Evolutionary conservation across 2,888 invertebrate genomes (phyloP).

Genomic region (Lucinisca nassula): DNA sequence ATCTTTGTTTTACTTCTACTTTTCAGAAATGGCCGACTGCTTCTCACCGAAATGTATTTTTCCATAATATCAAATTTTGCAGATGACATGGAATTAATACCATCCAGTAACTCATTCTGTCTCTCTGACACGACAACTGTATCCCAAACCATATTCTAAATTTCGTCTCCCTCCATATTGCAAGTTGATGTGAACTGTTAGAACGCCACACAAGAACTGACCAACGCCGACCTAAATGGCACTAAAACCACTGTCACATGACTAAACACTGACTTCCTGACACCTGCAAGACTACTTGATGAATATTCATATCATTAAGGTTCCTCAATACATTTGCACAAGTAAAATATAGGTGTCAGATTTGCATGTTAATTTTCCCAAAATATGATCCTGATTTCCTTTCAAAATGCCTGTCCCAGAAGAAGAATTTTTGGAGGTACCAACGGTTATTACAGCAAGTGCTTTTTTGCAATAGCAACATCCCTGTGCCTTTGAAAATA

Average conservation of each 20-base stretch:
- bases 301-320: neutral
- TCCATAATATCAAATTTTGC: neutral
- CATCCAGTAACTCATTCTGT: neutral
- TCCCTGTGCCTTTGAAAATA: too few species aligned
- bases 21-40: neutral
- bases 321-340: too few species aligned
- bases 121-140: neutral
- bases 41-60: neutral
- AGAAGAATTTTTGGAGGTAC: too few species aligned
- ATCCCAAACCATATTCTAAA: neutral
- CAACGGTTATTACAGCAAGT: too few species aligned
- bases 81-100: neutral
- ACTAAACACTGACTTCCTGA: neutral
- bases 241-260: neutral
- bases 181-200: neutral
- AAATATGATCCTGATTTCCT: too few species aligned
- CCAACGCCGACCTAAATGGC: neutral
- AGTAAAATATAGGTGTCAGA: too few species aligned
- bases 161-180: neutral
- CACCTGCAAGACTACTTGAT: neutral
- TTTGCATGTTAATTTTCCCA: too few species aligned
- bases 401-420: too few species aligned
- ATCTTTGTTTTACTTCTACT: too few species aligned
- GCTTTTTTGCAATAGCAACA: too few species aligned
- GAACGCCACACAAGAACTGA: neutral